A percentile compares a stretch with the other conserved stretches of the same genome.
These are phyloP conservation scores for Thermophis baileyi DNA, from an alignment of 2,113 vertebrate genomes.

Conservation along the genomic window DNA sequence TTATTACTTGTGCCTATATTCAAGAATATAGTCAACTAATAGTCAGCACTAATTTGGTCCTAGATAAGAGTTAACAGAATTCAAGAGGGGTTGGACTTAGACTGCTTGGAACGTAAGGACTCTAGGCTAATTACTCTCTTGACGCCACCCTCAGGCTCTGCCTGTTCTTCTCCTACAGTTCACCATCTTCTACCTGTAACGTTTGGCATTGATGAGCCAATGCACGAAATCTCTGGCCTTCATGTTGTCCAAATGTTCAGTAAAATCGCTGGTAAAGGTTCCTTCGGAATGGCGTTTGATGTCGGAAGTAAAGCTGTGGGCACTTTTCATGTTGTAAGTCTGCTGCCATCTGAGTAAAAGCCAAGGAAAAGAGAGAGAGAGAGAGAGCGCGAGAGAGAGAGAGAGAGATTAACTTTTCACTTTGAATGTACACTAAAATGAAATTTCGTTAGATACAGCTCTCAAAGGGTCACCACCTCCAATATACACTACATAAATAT, in stretches of 20 bases:
- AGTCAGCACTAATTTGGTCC: background rate
- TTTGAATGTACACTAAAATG: too few species aligned
- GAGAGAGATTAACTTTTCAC: too few species aligned
- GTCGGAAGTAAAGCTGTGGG: slow-evolving; percentile 38
- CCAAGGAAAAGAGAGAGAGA: background rate
- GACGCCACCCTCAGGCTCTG: too few species aligned
- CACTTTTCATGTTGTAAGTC: background rate
- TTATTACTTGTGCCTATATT: background rate
- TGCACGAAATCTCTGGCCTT: slow-evolving; percentile 82
- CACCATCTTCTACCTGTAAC: slow-evolving; percentile 39
- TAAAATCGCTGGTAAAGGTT: slow-evolving; percentile 78
- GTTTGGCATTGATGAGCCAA: slow-evolving; percentile 75
- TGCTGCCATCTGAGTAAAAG: slow-evolving; percentile 51
- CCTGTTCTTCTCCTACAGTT: background rate
- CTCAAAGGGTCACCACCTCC: too few species aligned
- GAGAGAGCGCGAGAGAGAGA: too few species aligned
- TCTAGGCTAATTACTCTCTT: too few species aligned
- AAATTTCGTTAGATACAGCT: too few species aligned
- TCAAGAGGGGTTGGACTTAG: too few species aligned
- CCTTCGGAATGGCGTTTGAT: slow-evolving; percentile 77
- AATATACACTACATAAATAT: too few species aligned
- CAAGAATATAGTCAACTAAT: background rate
- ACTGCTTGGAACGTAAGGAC: too few species aligned
- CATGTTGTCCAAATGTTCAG: slow-evolving; percentile 71
- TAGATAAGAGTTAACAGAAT: too few species aligned